phyloP scores from a whole-genome alignment of 2,113 vertebrate species.

The Bos javanicus region DNA sequence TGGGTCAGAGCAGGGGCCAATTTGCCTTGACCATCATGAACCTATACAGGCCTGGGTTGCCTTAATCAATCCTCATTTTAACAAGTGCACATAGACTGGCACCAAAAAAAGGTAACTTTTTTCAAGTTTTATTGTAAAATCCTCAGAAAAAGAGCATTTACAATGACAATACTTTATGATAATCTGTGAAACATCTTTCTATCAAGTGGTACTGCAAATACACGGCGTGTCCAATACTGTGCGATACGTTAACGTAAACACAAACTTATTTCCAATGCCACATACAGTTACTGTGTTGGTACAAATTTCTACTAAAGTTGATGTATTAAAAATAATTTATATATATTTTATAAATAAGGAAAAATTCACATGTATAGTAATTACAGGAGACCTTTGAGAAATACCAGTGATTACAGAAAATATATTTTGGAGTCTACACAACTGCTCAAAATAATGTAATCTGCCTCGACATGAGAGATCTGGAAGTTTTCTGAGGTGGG shows the following conservation, averaged over 20 bases:
- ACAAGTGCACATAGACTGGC: background rate
- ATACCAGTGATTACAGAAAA: constrained; percentile 69
- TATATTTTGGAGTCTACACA: constrained; percentile 67
- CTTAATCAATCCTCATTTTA: background rate
- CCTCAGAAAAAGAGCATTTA: constrained; percentile 73
- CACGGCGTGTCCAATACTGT: background rate
- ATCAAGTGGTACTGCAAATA: constrained; percentile 39
- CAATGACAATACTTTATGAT: constrained; percentile 49
- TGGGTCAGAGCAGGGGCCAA: background rate
- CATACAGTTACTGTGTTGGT: constrained; percentile 52
- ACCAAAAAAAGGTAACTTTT: background rate
- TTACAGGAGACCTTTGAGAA: constrained; percentile 63
- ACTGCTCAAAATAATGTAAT: constrained; percentile 57
- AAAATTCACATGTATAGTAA: constrained; percentile 56
- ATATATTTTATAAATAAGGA: constrained; percentile 73
- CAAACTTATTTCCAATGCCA: constrained; percentile 40
- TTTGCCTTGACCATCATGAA: background rate
- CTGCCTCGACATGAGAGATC: constrained; percentile 36
- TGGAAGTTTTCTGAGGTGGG: constrained; percentile 38
- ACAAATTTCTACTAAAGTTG: constrained; percentile 76
- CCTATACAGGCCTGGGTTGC: fast-evolving
- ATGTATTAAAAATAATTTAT: constrained; percentile 77
- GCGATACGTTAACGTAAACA: constrained; percentile 43
- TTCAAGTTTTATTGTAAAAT: constrained; percentile 77
- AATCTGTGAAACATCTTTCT: background rate